These are phyloP conservation scores for Aspidapion aeneum DNA, from an alignment of 2,888 invertebrate species.

Conservation along the genomic window DNA sequence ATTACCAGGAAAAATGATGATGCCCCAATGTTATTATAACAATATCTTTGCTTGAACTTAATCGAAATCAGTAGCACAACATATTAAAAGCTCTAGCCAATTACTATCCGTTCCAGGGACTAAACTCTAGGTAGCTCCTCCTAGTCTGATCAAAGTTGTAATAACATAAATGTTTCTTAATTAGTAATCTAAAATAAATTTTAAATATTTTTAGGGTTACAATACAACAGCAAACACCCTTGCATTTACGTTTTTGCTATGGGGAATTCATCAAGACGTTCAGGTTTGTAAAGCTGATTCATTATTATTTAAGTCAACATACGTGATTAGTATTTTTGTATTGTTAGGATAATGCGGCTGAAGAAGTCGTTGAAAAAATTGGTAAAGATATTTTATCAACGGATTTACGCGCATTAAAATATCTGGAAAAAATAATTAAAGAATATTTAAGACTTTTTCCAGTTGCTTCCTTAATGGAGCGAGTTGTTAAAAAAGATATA, in stretches of 20 bases:
- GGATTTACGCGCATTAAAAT: constrained; percentile 60
- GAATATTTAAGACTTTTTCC: constrained; percentile 64
- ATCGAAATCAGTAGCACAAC: too few species aligned
- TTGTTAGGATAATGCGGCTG: neutral
- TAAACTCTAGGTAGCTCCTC: too few species aligned
- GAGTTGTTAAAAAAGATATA: constrained; percentile 55
- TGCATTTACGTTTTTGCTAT: constrained; percentile 53
- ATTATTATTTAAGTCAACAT: constrained; percentile 11
- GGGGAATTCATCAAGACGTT: constrained; percentile 52
- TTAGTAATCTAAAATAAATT: too few species aligned
- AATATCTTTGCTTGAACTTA: too few species aligned
- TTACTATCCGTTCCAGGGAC: too few species aligned
- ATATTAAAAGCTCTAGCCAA: too few species aligned
- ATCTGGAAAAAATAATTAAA: constrained; percentile 66
- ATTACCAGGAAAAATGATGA: too few species aligned
- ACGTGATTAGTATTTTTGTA: neutral
- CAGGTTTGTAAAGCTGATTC: constrained; percentile 38
- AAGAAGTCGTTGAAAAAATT: constrained; percentile 49
- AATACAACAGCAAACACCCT: constrained; percentile 57
- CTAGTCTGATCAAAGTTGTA: too few species aligned
- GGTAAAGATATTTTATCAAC: constrained; percentile 43
- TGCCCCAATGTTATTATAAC: too few species aligned
- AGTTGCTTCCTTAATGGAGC: constrained; percentile 62
- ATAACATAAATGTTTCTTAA: too few species aligned
- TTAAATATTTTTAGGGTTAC: constrained; percentile 48